Percentiles rank a stretch among this genome's conserved stretches.
Conservation (phyloP, 2,797 vertebrate species). For the Labroides dimidiatus region DNA sequence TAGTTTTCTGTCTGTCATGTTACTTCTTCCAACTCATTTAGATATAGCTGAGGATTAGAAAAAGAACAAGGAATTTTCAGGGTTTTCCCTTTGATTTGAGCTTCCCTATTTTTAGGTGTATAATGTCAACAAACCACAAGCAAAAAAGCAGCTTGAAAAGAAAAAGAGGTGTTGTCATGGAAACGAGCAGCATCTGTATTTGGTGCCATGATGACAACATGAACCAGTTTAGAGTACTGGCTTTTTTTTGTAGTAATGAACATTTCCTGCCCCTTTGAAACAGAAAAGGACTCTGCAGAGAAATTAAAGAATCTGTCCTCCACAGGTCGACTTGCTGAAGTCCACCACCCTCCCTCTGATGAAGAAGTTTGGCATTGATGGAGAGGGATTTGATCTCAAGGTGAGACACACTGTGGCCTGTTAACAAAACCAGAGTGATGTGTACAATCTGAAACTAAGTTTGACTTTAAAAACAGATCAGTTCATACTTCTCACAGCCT, state of each 20-base stretch:
- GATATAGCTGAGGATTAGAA: background rate
- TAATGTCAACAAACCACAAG: slow-evolving; percentile 19
- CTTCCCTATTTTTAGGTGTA: background rate
- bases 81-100: background rate
- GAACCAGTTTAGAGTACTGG: background rate
- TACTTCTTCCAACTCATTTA: background rate
- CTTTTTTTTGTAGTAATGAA: background rate
- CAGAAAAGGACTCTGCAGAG: background rate
- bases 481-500: background rate
- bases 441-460: background rate
- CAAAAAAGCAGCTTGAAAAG: background rate
- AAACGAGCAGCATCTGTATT: slow-evolving; percentile 33
- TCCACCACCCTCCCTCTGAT: slow-evolving; percentile 90
- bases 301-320: slow-evolving; percentile 14
- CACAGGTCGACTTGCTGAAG: slow-evolving; percentile 92
- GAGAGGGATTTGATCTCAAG: slow-evolving; percentile 92
- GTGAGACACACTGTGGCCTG: slow-evolving; percentile 67
- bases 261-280: background rate
- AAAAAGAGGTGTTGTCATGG: slow-evolving; percentile 38
- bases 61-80: slow-evolving; percentile 10
- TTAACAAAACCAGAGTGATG: background rate
- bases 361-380: slow-evolving; percentile 95
- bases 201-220: slow-evolving; percentile 7
- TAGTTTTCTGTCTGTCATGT: too few species aligned
- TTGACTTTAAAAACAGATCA: background rate